These are phyloP conservation scores for Diplolepis rosae DNA, from an alignment of 2,888 invertebrate species.

Conservation along the genomic window DNA sequence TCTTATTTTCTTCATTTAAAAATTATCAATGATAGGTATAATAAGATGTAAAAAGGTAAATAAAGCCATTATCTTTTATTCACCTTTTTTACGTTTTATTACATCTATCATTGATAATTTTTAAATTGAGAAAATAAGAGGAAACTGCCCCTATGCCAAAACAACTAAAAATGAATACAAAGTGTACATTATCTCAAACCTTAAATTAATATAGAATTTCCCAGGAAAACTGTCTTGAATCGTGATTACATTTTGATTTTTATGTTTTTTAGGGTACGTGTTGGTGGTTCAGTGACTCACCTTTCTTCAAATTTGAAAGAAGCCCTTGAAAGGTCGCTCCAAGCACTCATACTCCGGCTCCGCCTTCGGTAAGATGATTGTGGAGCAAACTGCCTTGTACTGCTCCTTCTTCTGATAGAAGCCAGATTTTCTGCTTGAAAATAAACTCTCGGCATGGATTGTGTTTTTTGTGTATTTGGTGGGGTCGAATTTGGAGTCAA, in stretches of 20 bases:
- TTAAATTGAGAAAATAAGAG: too few species aligned
- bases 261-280: background rate
- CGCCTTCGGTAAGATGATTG: constrained; percentile 60
- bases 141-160: too few species aligned
- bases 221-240: constrained; percentile 19
- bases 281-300: constrained; percentile 68
- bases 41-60: too few species aligned
- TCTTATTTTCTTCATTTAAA: too few species aligned
- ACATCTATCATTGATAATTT: too few species aligned
- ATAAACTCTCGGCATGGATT: constrained; percentile 76
- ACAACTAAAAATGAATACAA: too few species aligned
- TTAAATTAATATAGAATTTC: too few species aligned
- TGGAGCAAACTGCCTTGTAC: constrained; percentile 57
- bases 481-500: constrained; percentile 67
- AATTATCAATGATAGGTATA: too few species aligned
- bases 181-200: too few species aligned
- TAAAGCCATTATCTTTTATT: too few species aligned
- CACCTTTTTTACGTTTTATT: too few species aligned
- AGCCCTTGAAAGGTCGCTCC: constrained; percentile 90
- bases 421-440: constrained; percentile 75
- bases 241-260: background rate
- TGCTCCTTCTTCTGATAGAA: constrained; percentile 67
- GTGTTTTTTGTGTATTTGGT: constrained; percentile 58
- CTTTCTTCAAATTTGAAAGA: constrained; percentile 88
- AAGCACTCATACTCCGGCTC: constrained; percentile 85